Base-by-base conservation (phyloP, 2,888 invertebrate genomes). In the Nycteola revayana region DNA sequence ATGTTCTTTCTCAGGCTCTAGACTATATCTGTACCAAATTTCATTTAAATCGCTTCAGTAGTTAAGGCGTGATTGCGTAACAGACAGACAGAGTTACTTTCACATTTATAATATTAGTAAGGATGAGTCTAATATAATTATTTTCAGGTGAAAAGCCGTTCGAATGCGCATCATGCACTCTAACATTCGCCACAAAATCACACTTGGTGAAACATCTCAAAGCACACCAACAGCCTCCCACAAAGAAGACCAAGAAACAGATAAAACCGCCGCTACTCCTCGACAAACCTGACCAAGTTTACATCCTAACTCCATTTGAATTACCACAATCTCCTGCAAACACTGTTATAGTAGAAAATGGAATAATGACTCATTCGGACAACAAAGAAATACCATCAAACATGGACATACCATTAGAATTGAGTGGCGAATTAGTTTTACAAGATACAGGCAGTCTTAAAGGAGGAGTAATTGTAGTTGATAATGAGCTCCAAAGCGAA, bases 81-180 rank as follows among this genome's bases (percentile, higher is more conserved):
- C n/a, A n/a, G n/a, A n/a, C n/a, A n/a, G n/a, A n/a, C n/a, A n/a
- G n/a, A n/a, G n/a, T n/a, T n/a, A n/a, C n/a, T n/a, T n/a, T n/a
- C n/a, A n/a, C n/a, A n/a, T n/a, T n/a, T n/a, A n/a, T n/a, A n/a
- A n/a, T n/a, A n/a, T n/a, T n/a, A n/a, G n/a, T n/a, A n/a, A n/a
- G n/a, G n/a, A n/a, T n/a, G n/a, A n/a, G n/a, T n/a, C n/a, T n/a
- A n/a, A n/a, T n/a, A n/a, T n/a, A n/a, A n/a, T n/a, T 36, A 1
- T 35, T 61, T 61, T 0, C 67, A 88, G 87, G 84, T 22, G 85
- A 86, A 51, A 83, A 75, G 48, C 84, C 85, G 3, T 86, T 71
- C 32, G 80, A 83, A 47, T 88, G 87, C 32, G 61, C 68, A 0
- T 52, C 58, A 9, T 88, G 87, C 36, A 37, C 62, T 1, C 59